Evolutionary conservation across 2,113 vertebrate genomes (phyloP).

Genomic region (Ondatra zibethicus): DNA sequence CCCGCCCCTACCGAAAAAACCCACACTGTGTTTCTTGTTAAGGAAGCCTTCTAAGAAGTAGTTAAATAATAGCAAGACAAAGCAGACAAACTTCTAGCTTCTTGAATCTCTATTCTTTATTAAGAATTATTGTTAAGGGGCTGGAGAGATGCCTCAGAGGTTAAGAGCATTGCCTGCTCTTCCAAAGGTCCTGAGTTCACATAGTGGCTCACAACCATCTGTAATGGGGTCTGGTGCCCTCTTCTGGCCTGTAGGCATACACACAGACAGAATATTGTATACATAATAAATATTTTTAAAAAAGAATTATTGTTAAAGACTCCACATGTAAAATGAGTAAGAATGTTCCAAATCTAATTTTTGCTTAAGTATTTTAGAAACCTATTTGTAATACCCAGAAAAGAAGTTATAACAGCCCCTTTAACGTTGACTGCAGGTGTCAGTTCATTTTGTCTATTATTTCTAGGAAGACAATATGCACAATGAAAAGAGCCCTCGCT

Average conservation of each 20-base stretch:
- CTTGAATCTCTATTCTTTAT: constrained; percentile 1
- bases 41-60: neutral
- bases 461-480: neutral
- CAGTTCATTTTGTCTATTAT: neutral
- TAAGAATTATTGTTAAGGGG: neutral
- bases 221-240: too few relatives aligned
- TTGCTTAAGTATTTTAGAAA: neutral
- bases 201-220: too few relatives aligned
- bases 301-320: neutral
- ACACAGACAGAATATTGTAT: too few relatives aligned
- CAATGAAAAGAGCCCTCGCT: neutral
- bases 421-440: neutral
- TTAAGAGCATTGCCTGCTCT: too few relatives aligned
- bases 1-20: too few relatives aligned
- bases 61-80: neutral
- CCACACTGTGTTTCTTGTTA: neutral
- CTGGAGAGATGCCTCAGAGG: too few relatives aligned
- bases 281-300: too few relatives aligned
- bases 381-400: neutral
- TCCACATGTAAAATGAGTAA: neutral
- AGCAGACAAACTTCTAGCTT: neutral
- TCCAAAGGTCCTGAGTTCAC: too few relatives aligned
- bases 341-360: constrained; percentile 26
- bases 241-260: too few relatives aligned
- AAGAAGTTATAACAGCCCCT: neutral